Evolutionary conservation across 2,888 invertebrate genomes (phyloP).

Genomic region (Trachelus iudaicus): DNA sequence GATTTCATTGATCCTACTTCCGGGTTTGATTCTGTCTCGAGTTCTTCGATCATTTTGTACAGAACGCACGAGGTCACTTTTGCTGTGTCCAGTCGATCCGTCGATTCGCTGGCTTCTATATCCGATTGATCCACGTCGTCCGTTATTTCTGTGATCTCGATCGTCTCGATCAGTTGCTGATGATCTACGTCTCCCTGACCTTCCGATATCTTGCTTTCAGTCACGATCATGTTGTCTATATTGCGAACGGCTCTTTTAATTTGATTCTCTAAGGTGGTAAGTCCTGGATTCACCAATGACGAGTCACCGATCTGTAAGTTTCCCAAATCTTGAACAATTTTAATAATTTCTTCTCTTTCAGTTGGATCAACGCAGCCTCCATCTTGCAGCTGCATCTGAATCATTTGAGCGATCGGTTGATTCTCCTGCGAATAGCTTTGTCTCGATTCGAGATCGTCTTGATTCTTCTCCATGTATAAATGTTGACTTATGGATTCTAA

Average conservation of each 20-base stretch:
- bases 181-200: slow-evolving; percentile 44
- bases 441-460: background rate
- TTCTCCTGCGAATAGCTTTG: background rate
- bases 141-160: background rate
- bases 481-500: background rate
- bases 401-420: background rate
- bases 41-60: slow-evolving; percentile 42
- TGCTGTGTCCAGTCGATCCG: slow-evolving; percentile 14
- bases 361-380: slow-evolving; percentile 11
- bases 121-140: background rate
- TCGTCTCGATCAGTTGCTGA: background rate
- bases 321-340: slow-evolving; percentile 36
- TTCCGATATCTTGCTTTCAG: slow-evolving; percentile 21
- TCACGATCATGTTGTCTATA: slow-evolving; percentile 25
- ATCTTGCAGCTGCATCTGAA: background rate
- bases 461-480: background rate
- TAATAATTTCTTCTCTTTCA: slow-evolving; percentile 31
- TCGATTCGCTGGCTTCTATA: slow-evolving; percentile 14
- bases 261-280: slow-evolving; percentile 32
- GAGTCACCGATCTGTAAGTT: slow-evolving; percentile 49
- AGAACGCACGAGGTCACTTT: slow-evolving; percentile 32
- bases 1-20: slow-evolving; percentile 19
- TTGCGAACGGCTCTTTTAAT: slow-evolving; percentile 35
- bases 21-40: slow-evolving; percentile 29
- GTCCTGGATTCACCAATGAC: slow-evolving; percentile 14